A percentile compares a stretch with the other conserved stretches of the same genome.
phyloP scores from a whole-genome alignment of 2,113 vertebrate species.

The Indri indri region DNA sequence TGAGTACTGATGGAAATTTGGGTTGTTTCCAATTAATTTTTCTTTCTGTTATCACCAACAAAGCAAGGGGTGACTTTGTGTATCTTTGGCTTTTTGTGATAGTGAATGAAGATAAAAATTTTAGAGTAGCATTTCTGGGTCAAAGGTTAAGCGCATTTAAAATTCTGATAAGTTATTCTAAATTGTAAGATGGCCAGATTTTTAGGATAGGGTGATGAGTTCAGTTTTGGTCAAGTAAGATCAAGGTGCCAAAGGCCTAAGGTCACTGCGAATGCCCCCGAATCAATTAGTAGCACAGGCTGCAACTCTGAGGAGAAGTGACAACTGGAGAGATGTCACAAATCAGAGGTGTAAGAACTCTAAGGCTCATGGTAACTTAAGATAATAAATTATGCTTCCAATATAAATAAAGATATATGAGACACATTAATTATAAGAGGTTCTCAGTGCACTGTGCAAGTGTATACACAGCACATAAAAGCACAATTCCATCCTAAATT shows the following conservation, averaged over 20 bases:
- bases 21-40: background rate
- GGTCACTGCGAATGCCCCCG: background rate
- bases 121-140: background rate
- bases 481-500: slow-evolving; percentile 22
- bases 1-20: background rate
- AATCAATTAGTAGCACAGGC: slow-evolving; percentile 11
- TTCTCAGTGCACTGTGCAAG: background rate
- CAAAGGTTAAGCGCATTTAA: slow-evolving; percentile 51
- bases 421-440: background rate
- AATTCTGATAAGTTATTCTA: slow-evolving; percentile 57
- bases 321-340: background rate
- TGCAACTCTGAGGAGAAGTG: background rate
- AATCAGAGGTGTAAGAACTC: background rate
- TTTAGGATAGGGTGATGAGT: slow-evolving; percentile 35
- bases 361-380: background rate
- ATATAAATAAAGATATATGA: background rate
- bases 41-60: background rate
- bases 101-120: background rate
- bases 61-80: background rate
- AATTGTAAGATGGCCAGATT: slow-evolving; percentile 34
- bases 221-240: slow-evolving; percentile 36
- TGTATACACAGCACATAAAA: background rate
- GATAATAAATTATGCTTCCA: background rate
- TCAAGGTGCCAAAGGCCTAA: background rate
- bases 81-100: slow-evolving; percentile 18